Evolutionary conservation across 2,888 invertebrate species (phyloP).

Genomic region (Luperina testacea): DNA sequence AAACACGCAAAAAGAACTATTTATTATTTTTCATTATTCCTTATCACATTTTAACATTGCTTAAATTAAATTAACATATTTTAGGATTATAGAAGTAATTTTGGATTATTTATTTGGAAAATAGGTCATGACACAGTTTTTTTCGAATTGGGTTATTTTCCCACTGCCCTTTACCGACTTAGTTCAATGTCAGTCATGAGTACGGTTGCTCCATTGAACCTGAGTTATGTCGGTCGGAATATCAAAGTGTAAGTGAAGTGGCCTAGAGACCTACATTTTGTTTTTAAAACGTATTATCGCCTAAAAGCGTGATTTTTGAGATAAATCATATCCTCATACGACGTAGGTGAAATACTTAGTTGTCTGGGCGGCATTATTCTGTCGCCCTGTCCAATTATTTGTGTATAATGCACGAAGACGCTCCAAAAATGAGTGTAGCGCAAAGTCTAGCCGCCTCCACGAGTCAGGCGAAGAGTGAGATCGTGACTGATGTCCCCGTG

Average conservation of each 20-base stretch:
- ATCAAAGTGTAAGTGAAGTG: slow-evolving; percentile 96
- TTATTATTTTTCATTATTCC: slow-evolving; percentile 59
- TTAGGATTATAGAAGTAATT: slow-evolving; percentile 31
- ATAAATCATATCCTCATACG: slow-evolving; percentile 89
- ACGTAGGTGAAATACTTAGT: slow-evolving; percentile 82
- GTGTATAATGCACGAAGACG: slow-evolving; percentile 92
- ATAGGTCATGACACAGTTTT: slow-evolving; percentile 86
- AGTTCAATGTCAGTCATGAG: slow-evolving; percentile 91
- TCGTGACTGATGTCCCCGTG: slow-evolving; percentile 84
- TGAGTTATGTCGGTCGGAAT: slow-evolving; percentile 93
- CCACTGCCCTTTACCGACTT: slow-evolving; percentile 89
- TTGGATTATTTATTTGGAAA: slow-evolving; percentile 63
- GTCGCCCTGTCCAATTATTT: slow-evolving; percentile 84
- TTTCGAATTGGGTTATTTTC: slow-evolving; percentile 86
- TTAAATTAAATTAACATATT: slow-evolving; percentile 38
- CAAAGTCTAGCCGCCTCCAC: slow-evolving; percentile 92
- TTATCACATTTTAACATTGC: slow-evolving; percentile 9
- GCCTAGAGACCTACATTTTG: slow-evolving; percentile 96
- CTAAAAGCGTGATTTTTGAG: slow-evolving; percentile 89
- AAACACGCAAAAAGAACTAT: slow-evolving; percentile 70
- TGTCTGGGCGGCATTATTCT: slow-evolving; percentile 75
- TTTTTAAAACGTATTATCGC: slow-evolving; percentile 82
- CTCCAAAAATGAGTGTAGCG: slow-evolving; percentile 92
- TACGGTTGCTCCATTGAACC: slow-evolving; percentile 92
- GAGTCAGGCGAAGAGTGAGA: slow-evolving; percentile 87